Percentiles rank a stretch among this genome's conserved stretches.
These are phyloP conservation scores for Barbus barbus DNA, from an alignment of 2,113 vertebrate species.

Conservation along the genomic window DNA sequence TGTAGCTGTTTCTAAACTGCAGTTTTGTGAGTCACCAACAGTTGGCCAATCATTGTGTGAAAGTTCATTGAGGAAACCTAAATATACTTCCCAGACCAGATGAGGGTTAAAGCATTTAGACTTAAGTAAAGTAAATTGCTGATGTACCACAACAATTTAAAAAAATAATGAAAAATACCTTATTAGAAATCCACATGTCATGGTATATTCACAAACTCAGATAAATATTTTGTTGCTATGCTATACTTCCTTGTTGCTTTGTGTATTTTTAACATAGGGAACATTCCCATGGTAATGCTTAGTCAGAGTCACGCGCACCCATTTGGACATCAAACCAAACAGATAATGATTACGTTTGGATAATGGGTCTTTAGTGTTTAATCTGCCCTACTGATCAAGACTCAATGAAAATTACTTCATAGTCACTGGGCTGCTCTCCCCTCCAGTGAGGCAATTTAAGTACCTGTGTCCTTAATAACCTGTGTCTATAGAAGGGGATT, in stretches of 20 bases:
- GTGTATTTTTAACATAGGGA: background rate
- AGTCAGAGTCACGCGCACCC: conserved; percentile 18
- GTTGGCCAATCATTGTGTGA: background rate
- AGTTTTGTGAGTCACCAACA: background rate
- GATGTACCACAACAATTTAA: background rate
- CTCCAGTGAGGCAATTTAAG: conserved; percentile 36
- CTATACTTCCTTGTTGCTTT: too few species aligned
- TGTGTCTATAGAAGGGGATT: conserved; percentile 2
- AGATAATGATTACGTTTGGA: background rate
- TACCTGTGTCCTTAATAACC: conserved; percentile 44
- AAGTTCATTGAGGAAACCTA: background rate
- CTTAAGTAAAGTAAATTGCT: background rate
- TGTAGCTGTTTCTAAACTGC: background rate
- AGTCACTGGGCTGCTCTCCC: conserved; percentile 29
- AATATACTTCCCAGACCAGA: background rate
- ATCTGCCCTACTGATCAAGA: conserved; percentile 40
- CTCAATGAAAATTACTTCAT: conserved; percentile 28
- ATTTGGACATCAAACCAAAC: conserved; percentile 24
- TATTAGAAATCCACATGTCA: too few species aligned
- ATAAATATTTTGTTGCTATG: too few species aligned
- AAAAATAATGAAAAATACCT: background rate
- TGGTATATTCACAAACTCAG: too few species aligned
- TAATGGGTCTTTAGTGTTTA: conserved; percentile 39
- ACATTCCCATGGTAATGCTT: conserved; percentile 5
- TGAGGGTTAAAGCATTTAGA: background rate